These are phyloP conservation scores for Pionites leucogaster DNA, from an alignment of 2,113 vertebrate genomes.

Conservation along the genomic window DNA sequence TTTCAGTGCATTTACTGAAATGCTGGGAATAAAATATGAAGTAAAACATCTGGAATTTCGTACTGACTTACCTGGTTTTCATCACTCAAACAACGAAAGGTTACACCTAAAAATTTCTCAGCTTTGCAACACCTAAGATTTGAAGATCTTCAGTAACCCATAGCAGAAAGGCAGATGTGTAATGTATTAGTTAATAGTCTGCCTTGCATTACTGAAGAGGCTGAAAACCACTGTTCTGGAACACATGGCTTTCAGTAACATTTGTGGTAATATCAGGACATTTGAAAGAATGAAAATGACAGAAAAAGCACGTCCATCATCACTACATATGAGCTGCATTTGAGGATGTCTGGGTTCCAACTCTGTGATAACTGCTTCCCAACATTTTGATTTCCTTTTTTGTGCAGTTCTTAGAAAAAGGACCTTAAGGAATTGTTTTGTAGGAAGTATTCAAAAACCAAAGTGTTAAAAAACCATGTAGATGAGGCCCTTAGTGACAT, in stretches of 20 bases:
- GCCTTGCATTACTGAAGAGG: neutral
- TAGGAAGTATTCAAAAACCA: neutral
- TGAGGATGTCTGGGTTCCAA: neutral
- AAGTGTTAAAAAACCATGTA: neutral
- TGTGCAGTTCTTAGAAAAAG: neutral
- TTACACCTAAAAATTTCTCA: neutral
- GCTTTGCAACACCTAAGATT: neutral
- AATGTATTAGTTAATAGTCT: neutral
- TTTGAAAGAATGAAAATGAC: neutral
- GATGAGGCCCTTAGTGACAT: neutral
- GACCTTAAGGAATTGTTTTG: neutral
- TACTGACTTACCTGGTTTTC: neutral
- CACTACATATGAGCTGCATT: neutral
- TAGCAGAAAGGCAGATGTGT: neutral
- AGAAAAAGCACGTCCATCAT: neutral
- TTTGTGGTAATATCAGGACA: neutral
- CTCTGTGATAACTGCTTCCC: neutral
- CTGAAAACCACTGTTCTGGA: neutral
- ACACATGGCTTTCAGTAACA: neutral
- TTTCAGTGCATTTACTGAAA: neutral
- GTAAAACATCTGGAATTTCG: neutral
- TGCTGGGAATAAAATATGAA: neutral
- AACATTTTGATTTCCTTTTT: neutral
- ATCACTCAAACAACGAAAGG: neutral
- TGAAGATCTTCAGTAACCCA: neutral